Base-by-base conservation (phyloP, 2,113 vertebrate species). In the Microtus oregoni region DNA sequence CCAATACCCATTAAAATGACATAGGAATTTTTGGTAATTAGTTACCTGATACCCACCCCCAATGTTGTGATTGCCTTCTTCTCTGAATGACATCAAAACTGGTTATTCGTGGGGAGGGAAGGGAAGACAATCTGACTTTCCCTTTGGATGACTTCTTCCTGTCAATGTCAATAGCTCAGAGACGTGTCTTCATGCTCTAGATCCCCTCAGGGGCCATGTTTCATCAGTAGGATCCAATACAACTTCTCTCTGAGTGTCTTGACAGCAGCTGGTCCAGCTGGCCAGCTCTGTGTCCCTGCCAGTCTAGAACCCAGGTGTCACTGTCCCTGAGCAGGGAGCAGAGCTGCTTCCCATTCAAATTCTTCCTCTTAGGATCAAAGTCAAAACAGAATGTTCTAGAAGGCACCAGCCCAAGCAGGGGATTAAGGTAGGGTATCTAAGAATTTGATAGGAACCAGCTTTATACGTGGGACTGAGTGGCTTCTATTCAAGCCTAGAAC, bases 1-100 rank as follows among this genome's bases (percentile, higher is more conserved):
- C n/a, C 50, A n/a, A 78, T 88, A 65, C 70, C 50, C 50, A 44
- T 92, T 70, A 88, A 91, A 94, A 90, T 75, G 47, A 58, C 24
- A 44, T 28, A 41, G n/a, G 30, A 35, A 77, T 75, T 89, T 13
- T 86, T 77, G 38, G 35, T 75, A 52, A 61, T 61, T 90, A 90
- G 76, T 81, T 67, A 50, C 55, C 38, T 63, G 70, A 73, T 28
- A 9, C 75, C 24, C 14, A 10, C 30, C 26, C 38, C 22, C 28
- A 32, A 72, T 20, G 38, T 61, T 75, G 73, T 93, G 47, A 81
- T 3, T 38, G 14, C 4, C 79, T 88, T 65, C 41, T 77, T 17
- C 73, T 30, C 41, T 50, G 28, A 22, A 44, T 2, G 24, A 67
- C 41, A 83, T 13, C 30, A 55, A 0, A 89, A 32, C 26, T 47